These are phyloP conservation scores for Pectinophora gossypiella DNA, from an alignment of 1,140 invertebrate genomes.

Conservation along the genomic window DNA sequence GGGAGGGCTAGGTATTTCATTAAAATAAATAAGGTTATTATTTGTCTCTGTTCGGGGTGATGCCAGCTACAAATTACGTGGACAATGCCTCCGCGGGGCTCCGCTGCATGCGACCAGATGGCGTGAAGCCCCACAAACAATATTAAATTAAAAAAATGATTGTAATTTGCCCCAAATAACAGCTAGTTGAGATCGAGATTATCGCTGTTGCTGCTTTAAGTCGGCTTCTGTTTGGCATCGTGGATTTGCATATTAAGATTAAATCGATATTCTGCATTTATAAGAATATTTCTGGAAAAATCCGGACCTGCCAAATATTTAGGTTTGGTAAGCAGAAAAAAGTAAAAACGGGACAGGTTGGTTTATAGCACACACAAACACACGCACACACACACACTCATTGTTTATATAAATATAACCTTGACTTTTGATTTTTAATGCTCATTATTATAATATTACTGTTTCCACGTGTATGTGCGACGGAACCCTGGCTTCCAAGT, in stretches of 20 bases:
- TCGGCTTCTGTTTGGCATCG: not conserved
- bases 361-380: too few species aligned
- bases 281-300: too few species aligned
- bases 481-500: too few species aligned
- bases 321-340: too few species aligned
- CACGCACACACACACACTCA: too few species aligned
- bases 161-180: constrained; percentile 3
- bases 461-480: too few species aligned
- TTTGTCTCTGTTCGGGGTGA: constrained; percentile 57
- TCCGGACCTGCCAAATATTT: too few species aligned
- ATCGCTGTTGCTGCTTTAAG: not conserved
- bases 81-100: constrained; percentile 63
- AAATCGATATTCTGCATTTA: not conserved
- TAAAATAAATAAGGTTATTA: constrained; percentile 68
- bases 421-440: too few species aligned
- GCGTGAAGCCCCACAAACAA: constrained; percentile 21
- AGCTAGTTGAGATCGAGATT: not conserved
- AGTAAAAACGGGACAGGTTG: too few species aligned
- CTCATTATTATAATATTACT: too few species aligned
- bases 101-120: constrained; percentile 56
- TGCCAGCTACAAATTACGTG: constrained; percentile 65
- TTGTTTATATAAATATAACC: too few species aligned
- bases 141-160: constrained; percentile 23
- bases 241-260: not conserved
- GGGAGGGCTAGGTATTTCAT: not conserved